Conservation (phyloP, 1,140 invertebrate genomes). For the Drosophila murphyi region DNA sequence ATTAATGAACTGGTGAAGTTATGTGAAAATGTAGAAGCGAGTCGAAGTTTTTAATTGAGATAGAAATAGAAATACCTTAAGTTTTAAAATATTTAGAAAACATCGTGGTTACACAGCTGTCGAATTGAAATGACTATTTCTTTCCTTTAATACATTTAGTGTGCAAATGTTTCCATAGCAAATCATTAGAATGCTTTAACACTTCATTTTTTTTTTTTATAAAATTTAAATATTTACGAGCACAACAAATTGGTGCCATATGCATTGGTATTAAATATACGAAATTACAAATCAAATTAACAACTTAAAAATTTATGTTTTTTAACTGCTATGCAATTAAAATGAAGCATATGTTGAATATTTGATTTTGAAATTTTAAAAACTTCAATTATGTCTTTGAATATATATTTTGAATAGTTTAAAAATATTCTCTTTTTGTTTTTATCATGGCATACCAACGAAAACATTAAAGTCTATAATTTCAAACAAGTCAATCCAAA, state of each 20-base stretch:
- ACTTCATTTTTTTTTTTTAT: slow-evolving; percentile 24
- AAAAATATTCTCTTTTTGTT: no score
- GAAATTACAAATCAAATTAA: neutral
- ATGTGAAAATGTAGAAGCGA: slow-evolving; percentile 20
- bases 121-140: slow-evolving; percentile 20
- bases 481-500: no score
- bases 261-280: slow-evolving; percentile 4
- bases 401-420: no score
- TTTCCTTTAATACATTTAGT: slow-evolving; percentile 28
- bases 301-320: neutral
- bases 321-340: neutral
- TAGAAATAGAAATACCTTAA: slow-evolving; percentile 27
- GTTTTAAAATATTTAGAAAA: slow-evolving; percentile 12
- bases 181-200: slow-evolving; percentile 48
- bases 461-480: no score
- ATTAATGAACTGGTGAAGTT: slow-evolving; percentile 49
- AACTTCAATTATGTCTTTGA: no score
- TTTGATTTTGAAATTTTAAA: no score
- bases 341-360: no score
- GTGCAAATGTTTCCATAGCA: slow-evolving; percentile 40
- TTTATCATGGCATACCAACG: no score
- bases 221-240: slow-evolving; percentile 20
- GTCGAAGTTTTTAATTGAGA: slow-evolving; percentile 41
- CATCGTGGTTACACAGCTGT: slow-evolving; percentile 4
- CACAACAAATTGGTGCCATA: neutral